Conservation (phyloP, 2,888 invertebrate genomes). For the Troides aeacus region DNA sequence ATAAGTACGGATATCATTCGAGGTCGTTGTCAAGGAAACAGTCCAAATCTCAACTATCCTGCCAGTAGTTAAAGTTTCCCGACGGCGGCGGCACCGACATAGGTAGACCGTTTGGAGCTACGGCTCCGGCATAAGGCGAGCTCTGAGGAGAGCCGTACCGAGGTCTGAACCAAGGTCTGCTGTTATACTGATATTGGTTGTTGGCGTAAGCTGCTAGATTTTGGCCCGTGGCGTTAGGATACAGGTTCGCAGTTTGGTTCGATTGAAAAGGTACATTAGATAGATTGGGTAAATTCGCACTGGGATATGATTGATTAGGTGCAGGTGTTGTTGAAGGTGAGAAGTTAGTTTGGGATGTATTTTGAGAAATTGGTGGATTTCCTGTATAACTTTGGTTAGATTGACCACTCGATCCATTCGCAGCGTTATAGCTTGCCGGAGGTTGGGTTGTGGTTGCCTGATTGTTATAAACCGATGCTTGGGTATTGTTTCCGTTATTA, state of each 20-base stretch:
- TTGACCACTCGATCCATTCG: conserved; percentile 56
- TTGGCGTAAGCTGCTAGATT: conserved; percentile 73
- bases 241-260: conserved; percentile 60
- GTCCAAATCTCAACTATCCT: conserved; percentile 70
- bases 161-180: conserved; percentile 70
- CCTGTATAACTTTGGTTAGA: conserved; percentile 52
- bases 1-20: conserved; percentile 5
- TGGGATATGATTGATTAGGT: conserved; percentile 60
- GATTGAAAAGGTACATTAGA: conserved; percentile 60
- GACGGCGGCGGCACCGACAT: conserved; percentile 68
- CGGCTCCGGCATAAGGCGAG: conserved; percentile 61
- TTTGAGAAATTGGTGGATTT: conserved; percentile 52
- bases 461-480: conserved; percentile 48
- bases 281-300: conserved; percentile 55
- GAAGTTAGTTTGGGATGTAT: conserved; percentile 56
- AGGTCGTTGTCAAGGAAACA: conserved; percentile 38
- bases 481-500: conserved; percentile 50
- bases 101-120: conserved; percentile 55
- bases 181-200: conserved; percentile 71
- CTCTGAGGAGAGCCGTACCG: conserved; percentile 71
- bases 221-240: conserved; percentile 72
- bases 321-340: conserved; percentile 69
- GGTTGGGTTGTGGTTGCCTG: conserved; percentile 58
- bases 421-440: conserved; percentile 54
- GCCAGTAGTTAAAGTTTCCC: conserved; percentile 72